Base-by-base conservation (phyloP, 2,113 vertebrate genomes). In the Catharus fuscescens region DNA sequence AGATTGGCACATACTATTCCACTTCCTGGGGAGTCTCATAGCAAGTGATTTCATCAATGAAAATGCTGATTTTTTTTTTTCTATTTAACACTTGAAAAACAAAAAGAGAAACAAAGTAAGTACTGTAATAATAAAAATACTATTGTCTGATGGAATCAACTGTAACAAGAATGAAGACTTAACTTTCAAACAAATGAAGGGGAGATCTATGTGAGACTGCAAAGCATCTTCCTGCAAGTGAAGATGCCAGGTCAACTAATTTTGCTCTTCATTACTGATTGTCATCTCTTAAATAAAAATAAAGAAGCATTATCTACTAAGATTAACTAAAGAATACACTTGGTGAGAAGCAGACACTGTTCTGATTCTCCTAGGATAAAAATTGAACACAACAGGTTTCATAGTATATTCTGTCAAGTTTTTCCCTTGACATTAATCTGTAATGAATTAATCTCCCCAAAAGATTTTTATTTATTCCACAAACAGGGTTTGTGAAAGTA, bases 91-190 rank as follows among this genome's bases (percentile, higher is more conserved):
- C 9, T 69, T 71, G 6, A 42, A 69, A 59, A 81, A 54, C 44
- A 66, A 56, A 20, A 54, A 17, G 25, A 62, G 8, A 60, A 86
- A 4, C 9, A 42, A 76, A 40, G 24, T 60, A 77, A 69, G 32
- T 31, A 53, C 16, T 40, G 19, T 25, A 60, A 60, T 50, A 73
- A 36, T 29, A 86, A 34, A 62, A 78, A 34, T 31, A 8, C 7
- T 32, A 32, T 8, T 87, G 25, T 65, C 19, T 42, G 10, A 85
- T 73, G 16, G 24, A 47, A 88, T 70, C 6, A 61, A 20, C 20
- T 48, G 9, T 5, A 62, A 70, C n/a, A 64, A 17, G 29, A 95
- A 84, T 44, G 20, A 92, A 94, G 40, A 85, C n/a, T 87, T 48
- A 71, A 81, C 29, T 60, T 81, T 7, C 32, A 34, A 79, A 54